Conservation (phyloP, 2,888 invertebrate genomes). For the Drosophila percnosoma region DNA sequence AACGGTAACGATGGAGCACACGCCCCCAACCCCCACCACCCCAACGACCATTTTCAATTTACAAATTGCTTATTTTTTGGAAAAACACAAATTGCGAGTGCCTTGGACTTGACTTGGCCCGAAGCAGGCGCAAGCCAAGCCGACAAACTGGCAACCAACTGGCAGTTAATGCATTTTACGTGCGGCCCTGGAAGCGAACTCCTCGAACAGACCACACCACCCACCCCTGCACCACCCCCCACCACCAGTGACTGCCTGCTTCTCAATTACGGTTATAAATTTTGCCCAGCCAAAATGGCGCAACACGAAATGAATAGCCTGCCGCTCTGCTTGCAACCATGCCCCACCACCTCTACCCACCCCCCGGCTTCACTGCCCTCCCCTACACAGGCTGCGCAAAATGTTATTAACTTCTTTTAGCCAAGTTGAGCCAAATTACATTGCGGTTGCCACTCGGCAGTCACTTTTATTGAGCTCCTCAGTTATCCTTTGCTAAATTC, state of each 20-base stretch:
- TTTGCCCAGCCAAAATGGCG: conserved; percentile 74
- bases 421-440: conserved; percentile 78
- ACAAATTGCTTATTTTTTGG: conserved; percentile 81
- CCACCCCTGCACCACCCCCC: conserved; percentile 1
- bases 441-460: conserved; percentile 77
- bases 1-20: background rate
- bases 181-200: conserved; percentile 47
- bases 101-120: conserved; percentile 64
- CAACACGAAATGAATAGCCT: conserved; percentile 75
- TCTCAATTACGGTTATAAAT: conserved; percentile 80
- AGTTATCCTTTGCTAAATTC: conserved; percentile 17
- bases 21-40: conserved; percentile 1
- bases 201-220: conserved; percentile 24
- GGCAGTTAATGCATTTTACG: conserved; percentile 80
- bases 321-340: conserved; percentile 1
- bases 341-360: background rate
- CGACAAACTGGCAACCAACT: conserved; percentile 32
- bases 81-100: conserved; percentile 77
- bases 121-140: conserved; percentile 17
- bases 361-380: background rate
- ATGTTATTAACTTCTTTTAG: conserved; percentile 80
- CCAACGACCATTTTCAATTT: conserved; percentile 77
- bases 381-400: conserved; percentile 44
- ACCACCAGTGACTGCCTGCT: conserved; percentile 27
- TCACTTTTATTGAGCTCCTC: conserved; percentile 65